Evolutionary conservation across 2,113 vertebrate genomes (phyloP).

Genomic region (Cynopterus brachyotis): DNA sequence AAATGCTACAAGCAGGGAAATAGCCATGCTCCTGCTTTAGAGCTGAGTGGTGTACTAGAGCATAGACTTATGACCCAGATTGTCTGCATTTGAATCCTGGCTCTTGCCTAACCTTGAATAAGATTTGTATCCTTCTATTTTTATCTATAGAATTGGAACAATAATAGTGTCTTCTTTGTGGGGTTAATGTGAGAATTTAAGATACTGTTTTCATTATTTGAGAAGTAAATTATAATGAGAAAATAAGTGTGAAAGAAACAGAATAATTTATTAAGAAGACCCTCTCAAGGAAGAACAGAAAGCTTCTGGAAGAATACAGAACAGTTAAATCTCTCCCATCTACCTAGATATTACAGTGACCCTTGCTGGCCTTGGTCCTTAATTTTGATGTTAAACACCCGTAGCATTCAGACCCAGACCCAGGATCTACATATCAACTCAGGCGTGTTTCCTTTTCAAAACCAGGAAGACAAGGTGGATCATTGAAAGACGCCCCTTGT

Average conservation of each 20-base stretch:
- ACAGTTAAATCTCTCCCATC: not conserved
- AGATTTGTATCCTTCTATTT: not conserved
- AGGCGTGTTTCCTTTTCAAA: conserved; percentile 28
- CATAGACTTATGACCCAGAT: not conserved
- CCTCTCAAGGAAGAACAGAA: not conserved
- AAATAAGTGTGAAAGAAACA: not conserved
- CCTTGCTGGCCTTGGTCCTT: not conserved
- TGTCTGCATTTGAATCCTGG: not conserved
- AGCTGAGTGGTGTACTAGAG: not conserved
- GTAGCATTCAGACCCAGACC: not conserved
- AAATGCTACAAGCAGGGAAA: not conserved
- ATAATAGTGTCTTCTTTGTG: not conserved
- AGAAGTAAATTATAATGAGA: not conserved
- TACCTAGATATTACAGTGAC: not conserved
- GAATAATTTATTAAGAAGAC: not conserved
- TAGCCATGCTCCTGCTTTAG: not conserved
- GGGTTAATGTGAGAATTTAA: not conserved
- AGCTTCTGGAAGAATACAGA: not conserved
- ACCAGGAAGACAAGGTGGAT: not conserved
- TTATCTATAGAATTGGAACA: not conserved
- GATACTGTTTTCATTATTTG: conserved; percentile 22
- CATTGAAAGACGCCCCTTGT: not conserved
- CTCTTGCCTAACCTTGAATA: not conserved
- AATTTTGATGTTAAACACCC: not conserved
- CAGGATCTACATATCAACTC: not conserved